These are phyloP conservation scores for Zaprionus lineosus DNA, from an alignment of 2,888 invertebrate species.

Conservation along the genomic window DNA sequence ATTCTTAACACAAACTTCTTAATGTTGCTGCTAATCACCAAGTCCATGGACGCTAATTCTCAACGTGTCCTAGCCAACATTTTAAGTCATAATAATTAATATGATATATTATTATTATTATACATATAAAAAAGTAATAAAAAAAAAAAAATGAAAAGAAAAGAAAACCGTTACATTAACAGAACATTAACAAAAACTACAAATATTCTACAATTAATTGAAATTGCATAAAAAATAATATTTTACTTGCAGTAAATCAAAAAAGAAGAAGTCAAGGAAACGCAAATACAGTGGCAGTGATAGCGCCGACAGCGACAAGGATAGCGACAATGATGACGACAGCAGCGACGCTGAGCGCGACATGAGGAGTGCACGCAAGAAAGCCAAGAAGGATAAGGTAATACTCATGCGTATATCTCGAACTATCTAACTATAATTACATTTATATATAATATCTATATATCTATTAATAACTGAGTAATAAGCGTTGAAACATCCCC, in stretches of 20 bases:
- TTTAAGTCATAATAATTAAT: too few species aligned
- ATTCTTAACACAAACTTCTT: conserved; percentile 12
- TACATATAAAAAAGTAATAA: background rate
- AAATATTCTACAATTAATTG: conserved; percentile 20
- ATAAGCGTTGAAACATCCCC: too few species aligned
- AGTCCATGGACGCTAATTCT: conserved; percentile 33
- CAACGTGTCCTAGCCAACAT: too few species aligned
- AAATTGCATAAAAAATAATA: conserved; percentile 8
- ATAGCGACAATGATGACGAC: conserved; percentile 81
- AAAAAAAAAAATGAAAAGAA: conserved; percentile 8
- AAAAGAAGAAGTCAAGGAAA: conserved; percentile 86
- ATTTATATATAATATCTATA: conserved; percentile 13
- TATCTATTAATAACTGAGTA: conserved; percentile 15
- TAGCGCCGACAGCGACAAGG: conserved; percentile 82
- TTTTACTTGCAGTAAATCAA: conserved; percentile 80
- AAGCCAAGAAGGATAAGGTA: conserved; percentile 82
- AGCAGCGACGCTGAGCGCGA: conserved; percentile 82
- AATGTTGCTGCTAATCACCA: conserved; percentile 35
- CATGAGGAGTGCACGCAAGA: conserved; percentile 79
- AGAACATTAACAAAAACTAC: conserved; percentile 8
- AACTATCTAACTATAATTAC: background rate
- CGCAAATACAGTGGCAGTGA: conserved; percentile 83
- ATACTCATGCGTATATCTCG: conserved; percentile 27
- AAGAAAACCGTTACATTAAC: too few species aligned
- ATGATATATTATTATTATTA: background rate